Conservation (phyloP, 2,888 invertebrate species). For the Limnephilus marmoratus region DNA sequence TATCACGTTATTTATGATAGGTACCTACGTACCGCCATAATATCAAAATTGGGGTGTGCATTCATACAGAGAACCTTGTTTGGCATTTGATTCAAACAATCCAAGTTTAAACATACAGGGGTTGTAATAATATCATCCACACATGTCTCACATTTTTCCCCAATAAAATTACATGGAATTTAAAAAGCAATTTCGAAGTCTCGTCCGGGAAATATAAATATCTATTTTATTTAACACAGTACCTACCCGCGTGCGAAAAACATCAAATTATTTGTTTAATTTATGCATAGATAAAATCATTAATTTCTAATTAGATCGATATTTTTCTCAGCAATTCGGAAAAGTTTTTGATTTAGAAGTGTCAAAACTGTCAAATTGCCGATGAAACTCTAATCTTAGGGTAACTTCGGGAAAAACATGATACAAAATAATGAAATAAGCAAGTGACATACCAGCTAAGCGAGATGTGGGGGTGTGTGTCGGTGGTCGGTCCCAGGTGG, state of each 20-base stretch:
- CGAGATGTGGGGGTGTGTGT: constrained; percentile 40
- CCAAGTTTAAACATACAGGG: background rate
- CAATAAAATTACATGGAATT: background rate
- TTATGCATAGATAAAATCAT: constrained; percentile 2
- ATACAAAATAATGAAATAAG: constrained; percentile 12
- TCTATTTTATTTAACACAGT: background rate
- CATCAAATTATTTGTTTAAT: background rate
- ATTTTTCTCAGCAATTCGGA: background rate
- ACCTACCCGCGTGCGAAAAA: background rate
- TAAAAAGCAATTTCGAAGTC: background rate
- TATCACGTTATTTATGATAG: background rate
- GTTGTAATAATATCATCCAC: background rate
- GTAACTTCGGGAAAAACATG: background rate
- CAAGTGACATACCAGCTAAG: constrained; percentile 19
- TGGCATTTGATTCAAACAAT: background rate
- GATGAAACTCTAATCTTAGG: background rate
- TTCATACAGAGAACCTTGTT: background rate
- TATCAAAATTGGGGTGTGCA: background rate
- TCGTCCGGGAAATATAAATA: no score
- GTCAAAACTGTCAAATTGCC: background rate
- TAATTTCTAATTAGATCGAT: background rate
- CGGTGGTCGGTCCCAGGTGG: constrained; percentile 38
- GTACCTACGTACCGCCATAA: background rate
- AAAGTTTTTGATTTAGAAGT: background rate
- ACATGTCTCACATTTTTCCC: background rate